These are phyloP conservation scores for Dynastes hyllus DNA, from an alignment of 2,888 invertebrate species.

Conservation along the genomic window DNA sequence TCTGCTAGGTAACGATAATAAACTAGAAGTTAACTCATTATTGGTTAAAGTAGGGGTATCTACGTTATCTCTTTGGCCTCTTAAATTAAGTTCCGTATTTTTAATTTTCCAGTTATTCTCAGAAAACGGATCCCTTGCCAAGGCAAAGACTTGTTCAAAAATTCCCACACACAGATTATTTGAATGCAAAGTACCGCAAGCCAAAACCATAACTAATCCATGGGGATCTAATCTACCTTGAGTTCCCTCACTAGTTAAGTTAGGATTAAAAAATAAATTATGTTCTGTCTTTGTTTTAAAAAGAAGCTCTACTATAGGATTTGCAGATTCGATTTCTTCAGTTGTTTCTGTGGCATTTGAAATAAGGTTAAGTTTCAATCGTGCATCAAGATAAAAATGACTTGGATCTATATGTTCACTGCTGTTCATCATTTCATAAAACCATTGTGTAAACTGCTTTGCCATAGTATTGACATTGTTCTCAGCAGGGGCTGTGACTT, in stretches of 20 bases:
- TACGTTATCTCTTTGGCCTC: constrained; percentile 63
- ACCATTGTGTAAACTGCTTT: constrained; percentile 76
- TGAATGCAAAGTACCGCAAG: constrained; percentile 78
- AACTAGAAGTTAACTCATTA: constrained; percentile 50
- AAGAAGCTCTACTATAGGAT: constrained; percentile 68
- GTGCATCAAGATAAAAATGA: constrained; percentile 76
- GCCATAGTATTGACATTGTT: constrained; percentile 71
- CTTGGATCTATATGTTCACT: constrained; percentile 68
- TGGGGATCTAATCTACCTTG: constrained; percentile 76
- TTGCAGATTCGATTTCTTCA: constrained; percentile 63
- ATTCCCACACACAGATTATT: constrained; percentile 74
- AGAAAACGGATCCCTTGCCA: constrained; percentile 76
- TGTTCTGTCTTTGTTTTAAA: constrained; percentile 68
- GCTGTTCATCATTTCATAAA: constrained; percentile 72
- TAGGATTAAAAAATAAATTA: constrained; percentile 76
- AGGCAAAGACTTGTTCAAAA: constrained; percentile 79
- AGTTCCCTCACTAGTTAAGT: constrained; percentile 74
- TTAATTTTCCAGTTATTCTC: constrained; percentile 82
- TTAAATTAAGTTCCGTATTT: constrained; percentile 72
- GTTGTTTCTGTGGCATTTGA: constrained; percentile 59
- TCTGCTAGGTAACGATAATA: constrained; percentile 48
- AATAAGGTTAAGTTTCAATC: constrained; percentile 65
- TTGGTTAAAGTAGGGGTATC: constrained; percentile 54
- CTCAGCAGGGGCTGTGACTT: constrained; percentile 25
- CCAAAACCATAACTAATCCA: constrained; percentile 76